These are phyloP conservation scores for Myotis myotis DNA, from an alignment of 2,797 vertebrate genomes.

Conservation along the genomic window DNA sequence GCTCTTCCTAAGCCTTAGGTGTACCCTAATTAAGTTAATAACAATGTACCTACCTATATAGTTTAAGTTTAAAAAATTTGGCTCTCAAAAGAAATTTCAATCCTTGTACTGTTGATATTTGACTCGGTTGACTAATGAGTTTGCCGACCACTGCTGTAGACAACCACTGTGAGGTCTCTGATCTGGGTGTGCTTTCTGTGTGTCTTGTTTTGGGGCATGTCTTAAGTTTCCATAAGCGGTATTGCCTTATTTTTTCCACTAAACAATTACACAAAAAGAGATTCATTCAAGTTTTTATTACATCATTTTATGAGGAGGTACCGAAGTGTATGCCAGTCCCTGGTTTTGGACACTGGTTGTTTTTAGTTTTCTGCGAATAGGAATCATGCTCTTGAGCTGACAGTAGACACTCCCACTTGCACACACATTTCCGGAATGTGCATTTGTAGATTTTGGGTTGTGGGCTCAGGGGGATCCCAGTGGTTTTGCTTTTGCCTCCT, in stretches of 20 bases:
- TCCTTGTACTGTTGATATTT: too few species aligned
- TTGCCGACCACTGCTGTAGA: too few species aligned
- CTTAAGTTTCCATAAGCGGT: too few species aligned
- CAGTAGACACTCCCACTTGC: neutral
- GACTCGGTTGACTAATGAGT: too few species aligned
- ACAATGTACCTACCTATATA: too few species aligned
- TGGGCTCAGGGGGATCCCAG: neutral
- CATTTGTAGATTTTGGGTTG: neutral
- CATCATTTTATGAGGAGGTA: neutral
- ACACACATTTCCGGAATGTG: accelerated
- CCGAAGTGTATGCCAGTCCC: neutral
- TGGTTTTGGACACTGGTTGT: neutral
- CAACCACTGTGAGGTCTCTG: accelerated
- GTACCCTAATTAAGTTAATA: too few species aligned
- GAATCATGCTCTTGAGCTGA: neutral
- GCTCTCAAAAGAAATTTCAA: too few species aligned
- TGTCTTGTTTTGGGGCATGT: neutral
- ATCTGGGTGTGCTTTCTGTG: neutral
- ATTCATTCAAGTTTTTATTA: neutral
- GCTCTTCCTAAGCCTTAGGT: too few species aligned
- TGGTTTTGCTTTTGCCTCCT: neutral
- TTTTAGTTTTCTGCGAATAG: neutral
- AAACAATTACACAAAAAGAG: neutral
- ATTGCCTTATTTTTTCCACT: neutral
- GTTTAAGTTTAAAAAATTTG: too few species aligned